Evolutionary conservation across 1,140 invertebrate genomes (phyloP), one percentile per base, ranked within the genome.

Genomic region (Maconellicoccus hirsutus): DNA sequence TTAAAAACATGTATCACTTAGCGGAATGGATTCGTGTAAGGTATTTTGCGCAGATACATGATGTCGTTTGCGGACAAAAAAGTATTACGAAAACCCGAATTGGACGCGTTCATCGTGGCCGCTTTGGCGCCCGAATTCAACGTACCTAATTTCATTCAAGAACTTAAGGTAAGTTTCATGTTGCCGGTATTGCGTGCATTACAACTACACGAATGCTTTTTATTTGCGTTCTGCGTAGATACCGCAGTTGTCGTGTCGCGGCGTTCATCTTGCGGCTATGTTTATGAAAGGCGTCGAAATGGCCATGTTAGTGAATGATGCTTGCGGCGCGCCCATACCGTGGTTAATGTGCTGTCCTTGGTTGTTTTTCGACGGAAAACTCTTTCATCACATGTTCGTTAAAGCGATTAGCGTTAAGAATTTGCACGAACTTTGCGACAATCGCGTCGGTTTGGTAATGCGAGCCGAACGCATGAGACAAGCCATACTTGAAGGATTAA

Each of bases 331-430:
- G 23, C 93, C 93, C 21, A 86, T 95, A 73, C 92, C 92, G 0
- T 93, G 90, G 89, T 82, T 90, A 12, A 90, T 93, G 83, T 90
- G 90, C 74, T 91, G 89, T 72, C 93, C 93, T 1, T 95, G 93
- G 93, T 82, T 93, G 0, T 96, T 89, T 81, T 94, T 95, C 79
- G 92, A 96, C 81, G 93, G 93, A 2, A 95, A 94, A 81, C 80
- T 95, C 27, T 92, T 95, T 79, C 92, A 95, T 78, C 86, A 89
- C 74, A 93, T 90, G 72, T 79, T 94, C 52, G 69, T 72, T 14
- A 82, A 86, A 73, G 85, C 87, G 12, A 79, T 81, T 3, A 80
- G 85, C 71, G 85, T 86, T 71, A 89, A 89, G 77, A 88, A 88
- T 75, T 80, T 89, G 2, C 78, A 86, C 59, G 88, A 91, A 77